Evolutionary conservation across 2,888 invertebrate species (phyloP).

Genomic region (Caenorhabditis uteleia): DNA sequence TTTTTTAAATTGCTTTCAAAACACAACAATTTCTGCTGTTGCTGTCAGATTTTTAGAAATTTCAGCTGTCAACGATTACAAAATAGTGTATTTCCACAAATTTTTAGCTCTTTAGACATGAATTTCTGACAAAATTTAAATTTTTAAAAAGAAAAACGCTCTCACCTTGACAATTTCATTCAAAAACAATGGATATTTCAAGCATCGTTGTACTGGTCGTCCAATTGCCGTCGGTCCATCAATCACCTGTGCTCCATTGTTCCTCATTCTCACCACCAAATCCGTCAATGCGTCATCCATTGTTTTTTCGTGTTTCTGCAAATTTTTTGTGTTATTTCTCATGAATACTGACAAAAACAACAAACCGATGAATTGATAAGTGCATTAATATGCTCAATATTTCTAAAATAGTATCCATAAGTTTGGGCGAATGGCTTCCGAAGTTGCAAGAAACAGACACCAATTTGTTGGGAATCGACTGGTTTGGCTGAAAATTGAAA

Average conservation of each 20-base stretch:
- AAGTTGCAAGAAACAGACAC: conserved; percentile 55
- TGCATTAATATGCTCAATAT: conserved; percentile 61
- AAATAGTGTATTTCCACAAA: no score
- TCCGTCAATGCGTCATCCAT: conserved; percentile 52
- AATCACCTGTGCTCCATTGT: conserved; percentile 39
- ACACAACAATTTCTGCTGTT: no score
- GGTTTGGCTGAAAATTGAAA: conserved; percentile 53
- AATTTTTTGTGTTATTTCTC: conserved; percentile 6
- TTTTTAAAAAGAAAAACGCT: neutral
- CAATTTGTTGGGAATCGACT: conserved; percentile 42
- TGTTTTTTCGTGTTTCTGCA: conserved; percentile 39
- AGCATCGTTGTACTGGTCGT: conserved; percentile 61
- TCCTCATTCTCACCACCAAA: conserved; percentile 42
- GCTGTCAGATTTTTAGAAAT: no score
- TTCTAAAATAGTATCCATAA: conserved; percentile 62
- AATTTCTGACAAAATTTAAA: neutral
- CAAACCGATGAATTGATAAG: conserved; percentile 53
- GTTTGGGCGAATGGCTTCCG: conserved; percentile 59
- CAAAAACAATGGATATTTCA: conserved; percentile 66
- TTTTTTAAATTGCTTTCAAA: no score
- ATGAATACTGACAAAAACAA: neutral
- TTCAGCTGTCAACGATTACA: no score
- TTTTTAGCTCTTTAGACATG: neutral
- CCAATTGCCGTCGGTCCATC: conserved; percentile 61
- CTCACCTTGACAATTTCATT: conserved; percentile 58